Percentiles rank a stretch among this genome's conserved stretches.
phyloP scores from a whole-genome alignment of 2,797 vertebrate species.

The Phyllotis vaccarum region DNA sequence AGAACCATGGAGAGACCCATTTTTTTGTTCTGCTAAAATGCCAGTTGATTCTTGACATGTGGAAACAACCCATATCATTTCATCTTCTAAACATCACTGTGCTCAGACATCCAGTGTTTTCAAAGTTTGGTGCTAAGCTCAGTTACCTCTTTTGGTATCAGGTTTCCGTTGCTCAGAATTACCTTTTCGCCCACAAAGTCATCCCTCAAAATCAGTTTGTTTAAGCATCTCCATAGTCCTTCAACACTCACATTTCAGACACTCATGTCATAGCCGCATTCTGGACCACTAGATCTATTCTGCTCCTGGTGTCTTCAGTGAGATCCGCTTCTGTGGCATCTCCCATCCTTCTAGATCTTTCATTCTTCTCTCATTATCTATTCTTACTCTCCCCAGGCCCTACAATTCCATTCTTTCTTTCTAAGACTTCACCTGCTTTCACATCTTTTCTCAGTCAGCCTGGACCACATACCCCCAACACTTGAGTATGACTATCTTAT shows the following conservation, averaged over 20 bases:
- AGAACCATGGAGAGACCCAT: not conserved
- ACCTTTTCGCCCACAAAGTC: not conserved
- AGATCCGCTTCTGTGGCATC: not conserved
- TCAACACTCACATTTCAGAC: not conserved
- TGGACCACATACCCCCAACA: not conserved
- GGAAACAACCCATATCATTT: not conserved
- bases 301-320: not conserved
- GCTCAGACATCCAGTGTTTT: not conserved
- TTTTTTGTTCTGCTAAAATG: not conserved
- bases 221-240: not conserved
- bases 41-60: not conserved
- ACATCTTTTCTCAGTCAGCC: not conserved
- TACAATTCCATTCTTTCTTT: not conserved
- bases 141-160: not conserved
- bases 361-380: not conserved
- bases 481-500: not conserved
- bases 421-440: not conserved
- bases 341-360: not conserved
- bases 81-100: not conserved
- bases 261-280: not conserved
- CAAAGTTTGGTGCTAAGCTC: not conserved
- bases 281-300: not conserved
- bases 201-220: not conserved
- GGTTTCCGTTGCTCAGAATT: not conserved
- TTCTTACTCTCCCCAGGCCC: not conserved